Evolutionary conservation across 2,888 invertebrate species (phyloP), one percentile per base, ranked within the genome.

Genomic region (Torymus texanus): DNA sequence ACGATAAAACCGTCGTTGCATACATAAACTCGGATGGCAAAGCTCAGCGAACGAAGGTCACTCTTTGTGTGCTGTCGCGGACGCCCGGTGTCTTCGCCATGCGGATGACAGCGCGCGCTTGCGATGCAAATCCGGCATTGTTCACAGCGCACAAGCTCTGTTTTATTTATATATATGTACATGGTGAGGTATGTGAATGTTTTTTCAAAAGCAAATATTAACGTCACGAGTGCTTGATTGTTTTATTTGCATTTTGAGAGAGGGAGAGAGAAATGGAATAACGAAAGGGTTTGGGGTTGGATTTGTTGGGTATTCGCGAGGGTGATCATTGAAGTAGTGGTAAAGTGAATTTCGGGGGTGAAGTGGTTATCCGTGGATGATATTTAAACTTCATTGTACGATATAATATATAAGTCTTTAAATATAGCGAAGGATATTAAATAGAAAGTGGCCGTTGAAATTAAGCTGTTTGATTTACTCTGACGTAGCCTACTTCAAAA

Each of bases 11-110:
- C 12, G n/a, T n/a, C 18, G 10, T 14, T 50, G 65, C 5, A 61
- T 65, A 24, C 58, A 41, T 18, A 53, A 61, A 67, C 24, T 16
- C 18, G n/a, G 53, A 56, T 62, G 41, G 70, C 68, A 76, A 72
- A 65, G 71, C 75, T 68, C 77, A 71, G 65, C 71, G 62, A 63
- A 41, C 62, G 83, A 81, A 81, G 79, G 83, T 73, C 72, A 68
- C 16, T 78, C 81, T 74, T 78, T 78, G 78, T 78, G 41, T 8
- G 5, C 4, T 5, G 29, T 5, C 5, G 41, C 41, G n/a, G n/a
- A n/a, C n/a, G n/a, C n/a, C n/a, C n/a, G 21, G 24, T 56, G 16
- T 50, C 18, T 21, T 2, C 3, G 8, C 41, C 21, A 21, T 68
- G 67, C 62, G 16, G 56, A 29, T 67, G 78, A 78, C 73, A 62